phyloP scores from a whole-genome alignment of 2,888 invertebrate genomes.

The Meloe dianella region DNA sequence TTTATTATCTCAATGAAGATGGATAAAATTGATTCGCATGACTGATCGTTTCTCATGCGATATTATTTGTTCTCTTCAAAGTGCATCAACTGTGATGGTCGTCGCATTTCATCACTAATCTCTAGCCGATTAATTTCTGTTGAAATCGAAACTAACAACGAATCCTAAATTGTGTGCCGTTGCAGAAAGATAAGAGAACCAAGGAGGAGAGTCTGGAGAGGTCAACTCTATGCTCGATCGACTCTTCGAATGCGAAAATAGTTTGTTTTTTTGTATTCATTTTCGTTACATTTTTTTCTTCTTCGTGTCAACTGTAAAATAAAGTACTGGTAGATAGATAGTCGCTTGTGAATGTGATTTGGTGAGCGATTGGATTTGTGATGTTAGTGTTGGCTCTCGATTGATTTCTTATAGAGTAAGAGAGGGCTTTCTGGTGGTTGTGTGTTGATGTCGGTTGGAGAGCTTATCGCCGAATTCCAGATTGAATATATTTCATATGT shows the following conservation, averaged over 20 bases:
- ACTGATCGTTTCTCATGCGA: constrained; percentile 9
- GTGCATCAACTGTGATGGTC: constrained; percentile 33
- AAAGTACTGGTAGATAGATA: no score
- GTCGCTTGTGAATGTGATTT: neutral
- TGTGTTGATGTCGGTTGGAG: constrained; percentile 31
- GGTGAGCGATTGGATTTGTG: neutral
- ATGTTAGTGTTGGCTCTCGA: constrained; percentile 32
- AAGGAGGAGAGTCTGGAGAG: constrained; percentile 21
- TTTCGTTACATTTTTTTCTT: neutral
- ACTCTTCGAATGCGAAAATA: neutral
- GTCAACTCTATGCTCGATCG: neutral
- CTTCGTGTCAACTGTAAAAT: neutral
- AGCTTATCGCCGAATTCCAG: constrained; percentile 70
- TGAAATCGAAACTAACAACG: constrained; percentile 46
- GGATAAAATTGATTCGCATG: constrained; percentile 16
- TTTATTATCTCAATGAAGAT: neutral
- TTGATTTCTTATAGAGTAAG: constrained; percentile 55
- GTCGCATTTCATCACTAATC: constrained; percentile 42
- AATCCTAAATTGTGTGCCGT: constrained; percentile 52
- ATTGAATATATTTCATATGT: constrained; percentile 75
- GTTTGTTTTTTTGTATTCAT: neutral
- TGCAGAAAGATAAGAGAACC: constrained; percentile 53
- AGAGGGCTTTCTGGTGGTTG: constrained; percentile 39
- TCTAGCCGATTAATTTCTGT: constrained; percentile 43
- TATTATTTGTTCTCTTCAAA: constrained; percentile 26